phyloP scores from a whole-genome alignment of 2,113 vertebrate species.

The Albula glossodonta region DNA sequence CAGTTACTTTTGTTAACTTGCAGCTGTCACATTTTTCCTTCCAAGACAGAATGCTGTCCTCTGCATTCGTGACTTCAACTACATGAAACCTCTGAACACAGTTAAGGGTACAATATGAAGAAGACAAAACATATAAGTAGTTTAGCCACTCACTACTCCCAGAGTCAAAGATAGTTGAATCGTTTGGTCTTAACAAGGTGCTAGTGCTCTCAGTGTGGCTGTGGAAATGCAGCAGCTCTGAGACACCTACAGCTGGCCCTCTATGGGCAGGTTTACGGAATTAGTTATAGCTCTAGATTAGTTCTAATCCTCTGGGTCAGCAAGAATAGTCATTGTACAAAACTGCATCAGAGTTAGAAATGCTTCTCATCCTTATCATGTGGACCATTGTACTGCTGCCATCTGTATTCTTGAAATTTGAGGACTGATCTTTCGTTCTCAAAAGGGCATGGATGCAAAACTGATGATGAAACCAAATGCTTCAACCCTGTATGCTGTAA shows the following conservation, averaged over 20 bases:
- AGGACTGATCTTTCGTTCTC: not conserved
- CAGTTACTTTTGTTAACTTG: conserved; percentile 64
- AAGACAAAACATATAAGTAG: not conserved
- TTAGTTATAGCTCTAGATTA: not conserved
- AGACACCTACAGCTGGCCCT: not conserved
- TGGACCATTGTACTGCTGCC: not conserved
- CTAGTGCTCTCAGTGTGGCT: not conserved
- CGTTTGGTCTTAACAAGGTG: not conserved
- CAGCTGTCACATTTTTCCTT: conserved; percentile 45
- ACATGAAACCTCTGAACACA: not conserved
- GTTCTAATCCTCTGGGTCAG: not conserved
- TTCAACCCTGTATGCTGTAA: not conserved
- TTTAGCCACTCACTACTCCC: not conserved
- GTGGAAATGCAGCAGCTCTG: not conserved
- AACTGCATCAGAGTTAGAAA: not conserved
- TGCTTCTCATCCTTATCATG: not conserved
- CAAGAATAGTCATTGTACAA: not conserved
- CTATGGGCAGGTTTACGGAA: not conserved
- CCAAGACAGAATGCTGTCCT: conserved; percentile 46
- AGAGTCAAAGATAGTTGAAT: not conserved
- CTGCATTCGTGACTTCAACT: not conserved
- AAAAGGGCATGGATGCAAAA: not conserved
- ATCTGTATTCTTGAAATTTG: not conserved
- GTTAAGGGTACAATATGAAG: not conserved
- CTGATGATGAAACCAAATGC: not conserved